Percentiles rank a stretch among this genome's conserved stretches.
Evolutionary conservation across 2,797 vertebrate species (phyloP).

Genomic region (Etheostoma nigrum): DNA sequence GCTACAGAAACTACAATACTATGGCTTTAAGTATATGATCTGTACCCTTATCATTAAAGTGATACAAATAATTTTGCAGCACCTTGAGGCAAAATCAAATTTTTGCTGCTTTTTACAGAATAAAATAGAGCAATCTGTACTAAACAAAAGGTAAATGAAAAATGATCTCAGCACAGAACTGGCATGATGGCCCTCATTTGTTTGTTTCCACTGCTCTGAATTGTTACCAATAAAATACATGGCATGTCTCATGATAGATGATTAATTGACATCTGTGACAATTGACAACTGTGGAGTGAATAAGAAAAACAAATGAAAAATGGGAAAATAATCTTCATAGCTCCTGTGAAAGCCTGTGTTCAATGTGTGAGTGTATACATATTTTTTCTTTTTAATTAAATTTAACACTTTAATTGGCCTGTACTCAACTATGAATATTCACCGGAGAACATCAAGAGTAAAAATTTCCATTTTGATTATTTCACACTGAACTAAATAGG

Average conservation of each 20-base stretch:
- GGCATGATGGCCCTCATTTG: constrained; percentile 40
- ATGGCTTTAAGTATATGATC: background rate
- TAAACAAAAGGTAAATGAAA: background rate
- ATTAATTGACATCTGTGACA: constrained; percentile 61
- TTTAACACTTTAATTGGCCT: constrained; percentile 50
- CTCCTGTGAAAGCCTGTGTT: constrained; percentile 56
- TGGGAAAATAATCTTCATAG: constrained; percentile 47
- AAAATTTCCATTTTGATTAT: constrained; percentile 64
- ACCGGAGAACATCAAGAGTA: constrained; percentile 21
- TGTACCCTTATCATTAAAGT: constrained; percentile 3
- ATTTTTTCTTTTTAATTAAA: constrained; percentile 60
- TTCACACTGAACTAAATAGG: constrained; percentile 41
- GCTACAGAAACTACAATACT: too few relatives aligned
- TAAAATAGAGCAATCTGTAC: background rate
- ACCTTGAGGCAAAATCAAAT: background rate
- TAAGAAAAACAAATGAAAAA: constrained; percentile 58
- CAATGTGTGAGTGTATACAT: constrained; percentile 66
- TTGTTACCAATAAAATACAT: constrained; percentile 66
- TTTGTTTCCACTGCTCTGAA: constrained; percentile 62
- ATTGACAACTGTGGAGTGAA: constrained; percentile 45
- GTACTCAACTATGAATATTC: constrained; percentile 68
- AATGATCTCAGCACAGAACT: constrained; percentile 21
- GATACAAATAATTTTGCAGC: background rate
- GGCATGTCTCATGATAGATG: constrained; percentile 64
- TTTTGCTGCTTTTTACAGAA: background rate